phyloP scores from a whole-genome alignment of 1,140 invertebrate genomes.

The Drosophila aff. region DNA sequence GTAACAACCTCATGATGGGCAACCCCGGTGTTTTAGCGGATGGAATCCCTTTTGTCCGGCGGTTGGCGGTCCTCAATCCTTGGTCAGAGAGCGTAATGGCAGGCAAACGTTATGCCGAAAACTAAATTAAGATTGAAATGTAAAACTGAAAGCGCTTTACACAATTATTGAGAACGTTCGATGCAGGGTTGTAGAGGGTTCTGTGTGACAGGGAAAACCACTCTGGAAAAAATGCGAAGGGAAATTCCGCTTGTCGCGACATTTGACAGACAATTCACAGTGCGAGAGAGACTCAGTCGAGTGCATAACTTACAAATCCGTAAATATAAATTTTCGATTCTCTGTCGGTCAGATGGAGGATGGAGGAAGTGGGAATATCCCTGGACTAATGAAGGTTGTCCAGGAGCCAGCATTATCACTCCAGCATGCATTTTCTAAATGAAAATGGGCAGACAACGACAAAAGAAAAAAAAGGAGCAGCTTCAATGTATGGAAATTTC shows the following conservation, averaged over 20 bases:
- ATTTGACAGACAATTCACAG: slow-evolving; percentile 35
- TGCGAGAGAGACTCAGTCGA: slow-evolving; percentile 77
- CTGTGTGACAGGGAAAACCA: slow-evolving; percentile 69
- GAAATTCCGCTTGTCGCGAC: slow-evolving; percentile 49
- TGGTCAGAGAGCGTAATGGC: slow-evolving; percentile 36
- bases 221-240: slow-evolving; percentile 52
- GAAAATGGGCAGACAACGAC: slow-evolving; percentile 54
- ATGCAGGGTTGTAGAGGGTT: not conserved
- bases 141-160: slow-evolving; percentile 85
- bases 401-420: slow-evolving; percentile 62
- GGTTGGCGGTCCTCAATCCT: slow-evolving; percentile 3
- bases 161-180: slow-evolving; percentile 80
- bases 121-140: slow-evolving; percentile 85
- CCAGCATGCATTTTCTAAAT: slow-evolving; percentile 80
- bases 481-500: slow-evolving; percentile 83
- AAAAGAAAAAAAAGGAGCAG: slow-evolving; percentile 12
- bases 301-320: slow-evolving; percentile 85
- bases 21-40: not conserved
- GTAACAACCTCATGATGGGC: not conserved
- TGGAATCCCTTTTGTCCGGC: slow-evolving; percentile 41
- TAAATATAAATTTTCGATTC: slow-evolving; percentile 79
- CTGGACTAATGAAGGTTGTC: slow-evolving; percentile 69
- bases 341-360: too few species aligned
- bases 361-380: not conserved
- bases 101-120: slow-evolving; percentile 80